phyloP scores from a whole-genome alignment of 2,113 vertebrate species.

The Romanogobio albipinnatus region DNA sequence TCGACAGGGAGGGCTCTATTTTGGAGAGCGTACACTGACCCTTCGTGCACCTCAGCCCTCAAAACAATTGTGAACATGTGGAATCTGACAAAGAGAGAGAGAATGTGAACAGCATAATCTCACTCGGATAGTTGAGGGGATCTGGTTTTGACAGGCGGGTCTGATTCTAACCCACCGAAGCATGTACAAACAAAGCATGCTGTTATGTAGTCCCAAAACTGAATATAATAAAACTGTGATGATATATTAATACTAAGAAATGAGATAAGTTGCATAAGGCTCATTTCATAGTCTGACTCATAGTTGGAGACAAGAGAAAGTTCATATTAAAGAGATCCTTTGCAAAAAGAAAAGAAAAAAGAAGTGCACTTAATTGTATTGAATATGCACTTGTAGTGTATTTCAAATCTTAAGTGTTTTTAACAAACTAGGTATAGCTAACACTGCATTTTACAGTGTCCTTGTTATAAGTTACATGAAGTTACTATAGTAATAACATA shows the following conservation, averaged over 20 bases:
- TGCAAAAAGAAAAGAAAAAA: background rate
- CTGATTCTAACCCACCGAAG: background rate
- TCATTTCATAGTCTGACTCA: slow-evolving; percentile 1
- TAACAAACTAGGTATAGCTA: too few species aligned
- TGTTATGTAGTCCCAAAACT: slow-evolving; percentile 28
- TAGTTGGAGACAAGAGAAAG: background rate
- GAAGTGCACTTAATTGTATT: too few species aligned
- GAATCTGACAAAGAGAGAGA: slow-evolving; percentile 29
- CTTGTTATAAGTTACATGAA: too few species aligned
- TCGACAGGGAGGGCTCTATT: slow-evolving; percentile 17
- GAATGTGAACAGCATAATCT: background rate
- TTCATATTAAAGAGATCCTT: background rate
- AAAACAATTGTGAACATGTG: slow-evolving; percentile 29
- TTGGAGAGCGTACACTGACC: slow-evolving; percentile 23
- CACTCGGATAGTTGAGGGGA: background rate
- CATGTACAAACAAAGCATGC: slow-evolving; percentile 8
- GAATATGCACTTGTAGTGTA: too few species aligned
- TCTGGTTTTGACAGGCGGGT: background rate
- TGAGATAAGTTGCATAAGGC: background rate
- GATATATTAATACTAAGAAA: slow-evolving; percentile 18
- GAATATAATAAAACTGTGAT: slow-evolving; percentile 4
- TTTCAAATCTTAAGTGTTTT: too few species aligned
- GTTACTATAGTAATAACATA: too few species aligned
- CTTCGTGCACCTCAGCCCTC: background rate
- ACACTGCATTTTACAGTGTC: too few species aligned